Percentiles rank a stretch among this genome's conserved stretches.
These are phyloP conservation scores for Siniperca undulata DNA, from an alignment of 2,797 vertebrate species.

Conservation along the genomic window DNA sequence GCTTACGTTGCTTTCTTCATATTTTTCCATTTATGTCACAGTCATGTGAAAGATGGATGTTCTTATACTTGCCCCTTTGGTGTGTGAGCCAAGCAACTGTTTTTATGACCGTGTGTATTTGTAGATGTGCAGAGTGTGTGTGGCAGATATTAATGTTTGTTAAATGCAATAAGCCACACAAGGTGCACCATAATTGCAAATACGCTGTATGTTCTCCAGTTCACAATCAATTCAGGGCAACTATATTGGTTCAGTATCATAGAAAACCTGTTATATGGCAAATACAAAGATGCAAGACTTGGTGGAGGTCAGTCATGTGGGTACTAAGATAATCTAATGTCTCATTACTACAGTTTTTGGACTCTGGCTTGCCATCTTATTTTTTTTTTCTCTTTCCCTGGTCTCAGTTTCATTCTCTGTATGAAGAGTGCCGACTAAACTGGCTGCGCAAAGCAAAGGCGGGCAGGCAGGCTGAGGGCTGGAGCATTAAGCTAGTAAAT, in stretches of 20 bases:
- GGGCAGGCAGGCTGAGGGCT: slow-evolving; percentile 67
- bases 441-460: slow-evolving; percentile 66
- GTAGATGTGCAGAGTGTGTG: slow-evolving; percentile 11
- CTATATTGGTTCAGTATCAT: slow-evolving; percentile 13
- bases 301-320: slow-evolving; percentile 48
- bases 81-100: slow-evolving; percentile 25
- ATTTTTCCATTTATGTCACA: slow-evolving; percentile 37
- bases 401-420: slow-evolving; percentile 65
- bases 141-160: slow-evolving; percentile 28
- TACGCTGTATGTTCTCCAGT: slow-evolving; percentile 31
- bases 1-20: slow-evolving; percentile 38
- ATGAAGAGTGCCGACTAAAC: slow-evolving; percentile 57
- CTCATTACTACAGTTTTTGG: slow-evolving; percentile 58
- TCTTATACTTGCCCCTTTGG: slow-evolving; percentile 4
- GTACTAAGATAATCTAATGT: slow-evolving; percentile 44
- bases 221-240: slow-evolving; percentile 28
- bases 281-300: slow-evolving; percentile 45
- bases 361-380: slow-evolving; percentile 31
- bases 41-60: slow-evolving; percentile 27
- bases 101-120: slow-evolving; percentile 4
- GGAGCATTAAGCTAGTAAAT: slow-evolving; percentile 84
- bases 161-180: slow-evolving; percentile 43
- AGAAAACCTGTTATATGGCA: slow-evolving; percentile 17
- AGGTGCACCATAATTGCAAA: slow-evolving; percentile 27
- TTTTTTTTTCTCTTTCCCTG: not conserved